Evolutionary conservation across 2,888 invertebrate genomes (phyloP), one percentile per base, ranked within the genome.

Genomic region (Megalurothrips usitatus): DNA sequence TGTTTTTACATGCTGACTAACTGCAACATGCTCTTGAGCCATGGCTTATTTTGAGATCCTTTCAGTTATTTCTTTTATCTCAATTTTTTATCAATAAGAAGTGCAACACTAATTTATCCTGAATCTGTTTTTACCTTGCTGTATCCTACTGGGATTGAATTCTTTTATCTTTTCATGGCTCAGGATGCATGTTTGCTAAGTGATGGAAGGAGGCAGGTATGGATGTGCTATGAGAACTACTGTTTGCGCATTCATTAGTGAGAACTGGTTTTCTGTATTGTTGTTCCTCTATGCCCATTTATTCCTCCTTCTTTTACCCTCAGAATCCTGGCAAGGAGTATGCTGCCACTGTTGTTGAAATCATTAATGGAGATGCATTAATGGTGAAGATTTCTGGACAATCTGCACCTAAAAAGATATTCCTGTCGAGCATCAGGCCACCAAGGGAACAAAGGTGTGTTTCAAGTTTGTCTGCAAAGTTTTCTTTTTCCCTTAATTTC

Each of bases 391-490:
- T 93, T 81, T 94, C 94, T 86, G 94, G 94, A 63, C 90, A 91
- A 63, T 89, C 91, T 78, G 68, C 68, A 12, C 68, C 68, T 10
- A 96, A 96, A 87, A 99, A 99, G 88, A 92, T 99, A 79, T 99
- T 98, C 89, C 90, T 99, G 83, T 95, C 99, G 49, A 97, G 98
- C 87, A 94, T 99, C 86, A 92, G 98, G 84, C 96, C 98, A 80
- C 99, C 98, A 63, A 92, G 96, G 87, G 96, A 93, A 86, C 86
- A 88, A 10, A 89, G 89, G 90, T 90, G 86, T 86, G 82, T 83
- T 81, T 82, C 78, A 78, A 43, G 80, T 82, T 79, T 68, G 14
- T 23, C 81, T 78, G 26, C 6, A 43, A n/a, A n/a, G n/a, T 43
- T 43, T 43, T 43, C 34, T 6, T 43, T 43, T 43, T 43, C 34